These are phyloP conservation scores for Ophion slaviceki DNA, from an alignment of 2,888 invertebrate species.

Conservation along the genomic window DNA sequence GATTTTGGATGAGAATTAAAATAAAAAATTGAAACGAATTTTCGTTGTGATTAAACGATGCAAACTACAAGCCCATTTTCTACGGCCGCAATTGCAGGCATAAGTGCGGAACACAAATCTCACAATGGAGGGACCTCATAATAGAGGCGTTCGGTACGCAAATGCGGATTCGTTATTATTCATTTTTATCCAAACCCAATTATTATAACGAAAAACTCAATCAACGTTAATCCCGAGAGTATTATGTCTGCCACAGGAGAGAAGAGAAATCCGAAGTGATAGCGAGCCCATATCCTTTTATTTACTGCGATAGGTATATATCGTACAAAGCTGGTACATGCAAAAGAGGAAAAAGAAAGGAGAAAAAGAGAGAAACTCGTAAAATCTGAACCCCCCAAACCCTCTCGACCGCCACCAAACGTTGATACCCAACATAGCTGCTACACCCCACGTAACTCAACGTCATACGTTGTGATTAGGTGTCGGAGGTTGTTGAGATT, in stretches of 20 bases:
- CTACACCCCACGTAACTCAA: constrained; percentile 45
- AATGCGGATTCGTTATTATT: neutral
- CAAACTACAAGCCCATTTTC: no score
- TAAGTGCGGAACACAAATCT: no score
- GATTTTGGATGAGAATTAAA: no score
- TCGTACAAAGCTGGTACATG: neutral
- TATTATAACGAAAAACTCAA: constrained; percentile 40
- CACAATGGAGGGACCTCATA: no score
- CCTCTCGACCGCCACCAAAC: constrained; percentile 33
- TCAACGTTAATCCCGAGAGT: constrained; percentile 32
- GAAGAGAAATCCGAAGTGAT: constrained; percentile 54
- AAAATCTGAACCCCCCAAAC: constrained; percentile 44
- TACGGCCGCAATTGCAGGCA: no score
- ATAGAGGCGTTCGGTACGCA: no score
- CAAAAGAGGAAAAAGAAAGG: neutral
- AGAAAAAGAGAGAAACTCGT: constrained; percentile 33
- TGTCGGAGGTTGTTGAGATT: constrained; percentile 60
- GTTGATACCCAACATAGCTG: constrained; percentile 17
- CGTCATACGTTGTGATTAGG: constrained; percentile 62
- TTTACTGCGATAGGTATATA: constrained; percentile 28
- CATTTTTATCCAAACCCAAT: constrained; percentile 1
- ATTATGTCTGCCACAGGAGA: constrained; percentile 1
- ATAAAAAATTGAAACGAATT: no score
- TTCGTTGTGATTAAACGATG: no score
- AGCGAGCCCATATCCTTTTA: constrained; percentile 38